Evolutionary conservation across 2,888 invertebrate species (phyloP).

Genomic region (Drosophila merina): DNA sequence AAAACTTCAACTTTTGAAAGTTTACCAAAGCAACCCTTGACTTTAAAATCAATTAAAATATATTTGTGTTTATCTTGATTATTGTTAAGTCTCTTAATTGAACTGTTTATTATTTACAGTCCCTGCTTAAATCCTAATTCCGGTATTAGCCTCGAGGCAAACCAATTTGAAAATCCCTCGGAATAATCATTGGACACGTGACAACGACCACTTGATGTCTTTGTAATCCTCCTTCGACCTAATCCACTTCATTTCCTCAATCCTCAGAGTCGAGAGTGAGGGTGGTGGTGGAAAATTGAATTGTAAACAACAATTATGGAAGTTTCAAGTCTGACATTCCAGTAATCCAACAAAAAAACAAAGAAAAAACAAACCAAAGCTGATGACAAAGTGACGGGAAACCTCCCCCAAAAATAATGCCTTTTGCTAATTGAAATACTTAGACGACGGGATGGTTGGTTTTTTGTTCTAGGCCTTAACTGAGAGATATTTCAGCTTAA

Average conservation of each 20-base stretch:
- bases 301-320: slow-evolving; percentile 71
- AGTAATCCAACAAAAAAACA: background rate
- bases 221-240: slow-evolving; percentile 36
- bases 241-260: slow-evolving; percentile 48
- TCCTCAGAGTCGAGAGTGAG: background rate
- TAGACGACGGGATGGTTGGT: slow-evolving; percentile 19
- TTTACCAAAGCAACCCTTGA: too few relatives aligned
- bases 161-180: slow-evolving; percentile 39
- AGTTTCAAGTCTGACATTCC: slow-evolving; percentile 37
- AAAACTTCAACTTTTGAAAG: too few relatives aligned
- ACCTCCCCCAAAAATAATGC: slow-evolving; percentile 1
- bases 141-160: slow-evolving; percentile 23
- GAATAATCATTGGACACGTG: slow-evolving; percentile 33
- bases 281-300: slow-evolving; percentile 36
- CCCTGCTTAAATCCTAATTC: background rate
- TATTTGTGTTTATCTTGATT: background rate
- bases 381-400: slow-evolving; percentile 4
- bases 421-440: slow-evolving; percentile 66
- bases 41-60: too few relatives aligned
- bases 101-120: slow-evolving; percentile 30
- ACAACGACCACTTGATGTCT: slow-evolving; percentile 45
- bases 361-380: background rate
- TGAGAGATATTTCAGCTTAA: slow-evolving; percentile 56
- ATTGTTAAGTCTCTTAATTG: slow-evolving; percentile 12
- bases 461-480: background rate